A percentile compares a stretch with the other conserved stretches of the same genome.
Conservation (phyloP, 2,888 invertebrate species). For the Incurvaria masculella region DNA sequence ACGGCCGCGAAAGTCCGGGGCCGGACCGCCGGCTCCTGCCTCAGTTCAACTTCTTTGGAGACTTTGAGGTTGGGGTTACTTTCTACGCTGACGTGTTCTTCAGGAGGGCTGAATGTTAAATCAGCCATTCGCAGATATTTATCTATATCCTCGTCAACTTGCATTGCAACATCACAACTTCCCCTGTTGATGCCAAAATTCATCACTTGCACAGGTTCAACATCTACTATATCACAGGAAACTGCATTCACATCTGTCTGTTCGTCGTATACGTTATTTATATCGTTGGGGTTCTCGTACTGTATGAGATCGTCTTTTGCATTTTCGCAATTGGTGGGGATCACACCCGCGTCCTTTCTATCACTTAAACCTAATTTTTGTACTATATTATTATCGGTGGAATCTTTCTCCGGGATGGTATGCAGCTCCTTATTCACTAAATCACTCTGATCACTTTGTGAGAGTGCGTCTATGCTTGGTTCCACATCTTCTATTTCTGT, state of each 20-base stretch:
- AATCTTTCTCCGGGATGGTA: constrained; percentile 35
- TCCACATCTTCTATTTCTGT: no score
- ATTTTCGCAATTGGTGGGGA: constrained; percentile 28
- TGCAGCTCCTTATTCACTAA: neutral
- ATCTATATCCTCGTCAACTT: no score
- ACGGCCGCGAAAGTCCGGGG: constrained; percentile 47
- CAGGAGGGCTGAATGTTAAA: no score
- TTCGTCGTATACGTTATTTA: constrained; percentile 21
- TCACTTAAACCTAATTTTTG: constrained; percentile 51
- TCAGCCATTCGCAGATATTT: no score
- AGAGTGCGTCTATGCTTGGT: no score
- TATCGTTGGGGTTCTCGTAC: constrained; percentile 33
- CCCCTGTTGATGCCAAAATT: no score
- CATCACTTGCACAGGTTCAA: neutral
- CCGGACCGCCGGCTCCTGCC: constrained; percentile 25
- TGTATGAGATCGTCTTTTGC: constrained; percentile 32
- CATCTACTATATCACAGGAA: neutral
- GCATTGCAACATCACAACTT: no score
- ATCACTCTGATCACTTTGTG: no score
- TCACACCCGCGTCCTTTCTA: constrained; percentile 5
- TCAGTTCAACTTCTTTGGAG: constrained; percentile 22
- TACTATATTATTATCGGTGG: constrained; percentile 53
- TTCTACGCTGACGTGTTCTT: constrained; percentile 8
- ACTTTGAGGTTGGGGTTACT: constrained; percentile 15
- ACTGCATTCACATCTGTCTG: neutral